phyloP scores from a whole-genome alignment of 2,113 vertebrate species.

The Falcunculus frontatus region DNA sequence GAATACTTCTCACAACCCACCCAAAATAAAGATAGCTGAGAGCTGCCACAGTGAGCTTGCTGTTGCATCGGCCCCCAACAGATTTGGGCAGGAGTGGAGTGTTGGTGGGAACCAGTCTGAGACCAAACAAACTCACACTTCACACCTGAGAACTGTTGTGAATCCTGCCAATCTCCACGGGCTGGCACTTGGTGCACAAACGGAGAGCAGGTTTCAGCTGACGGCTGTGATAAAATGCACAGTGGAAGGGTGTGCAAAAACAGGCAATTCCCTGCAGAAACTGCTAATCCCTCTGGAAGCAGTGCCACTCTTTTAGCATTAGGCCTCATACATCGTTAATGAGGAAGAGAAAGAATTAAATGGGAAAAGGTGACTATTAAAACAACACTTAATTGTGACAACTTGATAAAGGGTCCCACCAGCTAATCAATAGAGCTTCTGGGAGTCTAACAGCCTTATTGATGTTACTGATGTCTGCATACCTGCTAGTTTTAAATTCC shows the following conservation, averaged over 20 bases:
- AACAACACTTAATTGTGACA: conserved; percentile 38
- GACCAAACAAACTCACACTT: neutral
- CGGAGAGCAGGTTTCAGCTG: neutral
- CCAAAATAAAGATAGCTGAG: neutral
- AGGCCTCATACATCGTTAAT: neutral
- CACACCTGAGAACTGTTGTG: neutral
- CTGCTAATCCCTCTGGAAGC: neutral
- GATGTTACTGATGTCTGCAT: neutral
- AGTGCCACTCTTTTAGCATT: neutral
- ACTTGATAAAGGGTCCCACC: neutral
- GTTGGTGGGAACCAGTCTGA: neutral
- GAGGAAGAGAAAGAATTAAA: conserved; percentile 30
- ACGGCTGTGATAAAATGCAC: neutral
- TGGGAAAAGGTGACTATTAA: conserved; percentile 23
- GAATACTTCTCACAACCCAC: neutral
- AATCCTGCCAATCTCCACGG: neutral
- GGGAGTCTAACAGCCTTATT: neutral
- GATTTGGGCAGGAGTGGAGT: neutral
- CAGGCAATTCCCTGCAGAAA: neutral
- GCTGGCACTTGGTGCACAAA: neutral
- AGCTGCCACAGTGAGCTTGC: neutral
- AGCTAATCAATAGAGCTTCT: conserved; percentile 36
- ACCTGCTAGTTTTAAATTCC: neutral
- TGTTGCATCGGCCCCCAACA: neutral
- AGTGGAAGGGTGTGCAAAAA: neutral